Evolutionary conservation across 2,113 vertebrate genomes (phyloP), one percentile per base, ranked within the genome.

Genomic region (Rhagologus leucostigma): DNA sequence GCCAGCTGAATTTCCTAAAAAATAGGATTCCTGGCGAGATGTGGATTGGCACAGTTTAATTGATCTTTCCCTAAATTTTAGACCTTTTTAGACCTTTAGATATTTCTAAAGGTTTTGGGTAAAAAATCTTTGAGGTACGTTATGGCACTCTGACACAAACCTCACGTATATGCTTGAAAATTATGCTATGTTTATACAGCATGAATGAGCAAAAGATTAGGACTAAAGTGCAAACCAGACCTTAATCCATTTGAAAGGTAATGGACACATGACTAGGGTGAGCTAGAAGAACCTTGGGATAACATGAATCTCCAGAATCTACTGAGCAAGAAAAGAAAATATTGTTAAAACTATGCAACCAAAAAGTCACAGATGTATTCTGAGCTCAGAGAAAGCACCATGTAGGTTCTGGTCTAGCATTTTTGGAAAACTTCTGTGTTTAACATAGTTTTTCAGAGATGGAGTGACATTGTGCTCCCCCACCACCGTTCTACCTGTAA

Each of bases 401-500:
- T 9, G 9, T 39, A 42, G 4, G 12, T 74, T 91, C 26, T n/a
- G 9, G 44, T 76, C 10, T 33, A 77, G 7, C 23, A 41, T 50
- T 55, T 83, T 59, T 63, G 50, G n/a, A 86, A 79, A 49, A 79
- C 2, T 12, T 60, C 26, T 73, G 15, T 11, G 30, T 87, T 92
- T 77, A 71, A 46, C 19, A 20, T 23, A 35, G 3, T 44, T 56
- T n/a, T 42, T 56, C 35, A 50, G 15, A 63, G 4, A 2, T 33
- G 14, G 16, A 77, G 6, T 2, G 12, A 39, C 6, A 14, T 7
- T 64, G 7, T 50, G 10, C 13, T 32, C 14, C 4, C 4, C 4
- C 6, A 11, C 1, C 1, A 26, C 4, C 2, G 10, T 77, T 52
- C 9, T 7, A 47, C 7, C 5, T 24, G 11, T 44, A 70, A 60